Evolutionary conservation across 2,113 vertebrate species (phyloP).

Genomic region (Rhodinocichla rosea): DNA sequence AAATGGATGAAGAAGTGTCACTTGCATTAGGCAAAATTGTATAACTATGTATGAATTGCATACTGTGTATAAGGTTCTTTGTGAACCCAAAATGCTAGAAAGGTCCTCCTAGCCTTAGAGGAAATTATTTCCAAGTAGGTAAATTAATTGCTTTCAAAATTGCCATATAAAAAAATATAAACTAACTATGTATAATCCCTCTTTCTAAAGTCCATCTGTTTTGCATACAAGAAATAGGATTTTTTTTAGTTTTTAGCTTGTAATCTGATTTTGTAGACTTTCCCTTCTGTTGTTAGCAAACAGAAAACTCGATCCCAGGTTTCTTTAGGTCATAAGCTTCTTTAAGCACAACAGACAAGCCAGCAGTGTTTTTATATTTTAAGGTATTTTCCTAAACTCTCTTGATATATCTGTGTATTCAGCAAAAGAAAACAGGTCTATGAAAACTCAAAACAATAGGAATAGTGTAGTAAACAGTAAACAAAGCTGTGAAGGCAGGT

Average conservation of each 20-base stretch:
- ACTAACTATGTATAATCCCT: neutral
- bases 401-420: neutral
- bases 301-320: constrained; percentile 8
- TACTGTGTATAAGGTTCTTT: neutral
- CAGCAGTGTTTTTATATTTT: neutral
- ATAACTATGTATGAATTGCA: neutral
- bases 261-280: neutral
- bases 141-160: constrained; percentile 38
- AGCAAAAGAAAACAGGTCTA: neutral
- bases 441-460: neutral
- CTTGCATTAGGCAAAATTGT: constrained; percentile 37
- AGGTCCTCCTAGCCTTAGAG: neutral
- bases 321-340: neutral
- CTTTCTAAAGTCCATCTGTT: neutral
- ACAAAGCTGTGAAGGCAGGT: neutral
- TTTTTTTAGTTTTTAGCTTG: neutral
- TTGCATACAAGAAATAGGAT: neutral
- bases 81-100: constrained; percentile 10
- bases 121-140: constrained; percentile 12
- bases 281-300: neutral
- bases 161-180: neutral
- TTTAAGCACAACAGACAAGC: neutral
- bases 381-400: neutral
- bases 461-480: neutral
- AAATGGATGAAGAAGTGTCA: constrained; percentile 47